Base-by-base conservation (phyloP, 2,113 vertebrate species). In the Eclectus roratus region DNA sequence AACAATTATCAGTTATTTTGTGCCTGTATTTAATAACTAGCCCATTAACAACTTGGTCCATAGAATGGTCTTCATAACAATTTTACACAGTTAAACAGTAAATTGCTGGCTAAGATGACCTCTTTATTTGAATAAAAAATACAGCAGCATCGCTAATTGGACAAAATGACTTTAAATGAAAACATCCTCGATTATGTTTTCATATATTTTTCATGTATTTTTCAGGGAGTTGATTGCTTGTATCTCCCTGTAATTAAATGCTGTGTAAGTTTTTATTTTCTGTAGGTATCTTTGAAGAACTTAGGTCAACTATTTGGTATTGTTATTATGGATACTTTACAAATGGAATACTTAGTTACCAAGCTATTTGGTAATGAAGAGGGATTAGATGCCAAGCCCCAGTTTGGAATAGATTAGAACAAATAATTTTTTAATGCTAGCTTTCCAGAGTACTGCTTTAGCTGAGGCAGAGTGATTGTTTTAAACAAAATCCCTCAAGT, bases 381-480 rank as follows among this genome's bases (percentile, higher is more conserved):
- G 29, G 28, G 33, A 88, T 91, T 88, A 93, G 72, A 79, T 88
- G 80, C 80, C 90, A 91, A 85, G 52, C 18, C 27, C 6, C 39
- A 78, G 55, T 88, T 93, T 88, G 68, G 79, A 93, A 83, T 24
- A 82, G 79, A 88, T 88, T 91, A 89, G 55, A 91, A 43, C n/a
- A 94, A 93, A 85, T 94, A 95, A 77, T 91, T 85, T 91, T 93
- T 93, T 88, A 94, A 93, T 94, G 85, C 53, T 91, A 15, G 60
- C 71, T 90, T 95, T 95, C 55, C 44, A 88, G 71, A 83, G 24
- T 50, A 49, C 44, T 93, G 53, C 76, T 93, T 95, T 85, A 90
- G 80, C 76, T 68, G 55, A 90, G 71, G 68, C 50, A 80, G 35
- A 66, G 47, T 29, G 50, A 91, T 89, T 89, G 70, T 80, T 96